phyloP scores from a whole-genome alignment of 2,888 invertebrate genomes.

The Phalera bucephala region DNA sequence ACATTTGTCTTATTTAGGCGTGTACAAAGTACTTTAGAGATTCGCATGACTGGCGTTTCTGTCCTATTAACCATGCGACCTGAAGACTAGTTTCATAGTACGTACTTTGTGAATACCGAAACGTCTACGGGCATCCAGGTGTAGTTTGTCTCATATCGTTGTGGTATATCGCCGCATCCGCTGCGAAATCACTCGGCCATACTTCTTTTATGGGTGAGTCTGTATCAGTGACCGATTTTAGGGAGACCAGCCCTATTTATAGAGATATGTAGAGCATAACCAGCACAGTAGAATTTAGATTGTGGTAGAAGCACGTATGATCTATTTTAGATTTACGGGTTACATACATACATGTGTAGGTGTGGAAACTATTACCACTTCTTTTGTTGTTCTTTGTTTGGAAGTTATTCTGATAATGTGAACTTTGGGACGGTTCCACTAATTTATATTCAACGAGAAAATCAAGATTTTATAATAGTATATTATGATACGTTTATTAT shows the following conservation, averaged over 20 bases:
- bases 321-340: conserved; percentile 7
- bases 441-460: no score
- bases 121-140: conserved; percentile 44
- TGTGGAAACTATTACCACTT: no score
- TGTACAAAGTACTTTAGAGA: conserved; percentile 10
- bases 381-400: not conserved
- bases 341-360: no score
- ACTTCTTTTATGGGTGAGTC: conserved; percentile 63
- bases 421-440: not conserved
- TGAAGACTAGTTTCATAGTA: conserved; percentile 46
- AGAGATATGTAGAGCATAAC: conserved; percentile 31
- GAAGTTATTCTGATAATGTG: not conserved
- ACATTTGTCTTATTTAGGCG: no score
- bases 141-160: conserved; percentile 37
- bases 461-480: no score
- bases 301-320: conserved; percentile 7
- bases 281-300: conserved; percentile 4
- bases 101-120: conserved; percentile 39
- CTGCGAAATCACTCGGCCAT: conserved; percentile 45
- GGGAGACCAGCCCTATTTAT: conserved; percentile 31
- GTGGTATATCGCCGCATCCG: conserved; percentile 49
- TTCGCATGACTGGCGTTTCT: conserved; percentile 58
- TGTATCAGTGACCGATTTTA: conserved; percentile 33
- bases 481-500: not conserved
- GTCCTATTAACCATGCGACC: conserved; percentile 60